phyloP scores from a whole-genome alignment of 2,113 vertebrate species.

The Gnathonemus echidnorhynchus region DNA sequence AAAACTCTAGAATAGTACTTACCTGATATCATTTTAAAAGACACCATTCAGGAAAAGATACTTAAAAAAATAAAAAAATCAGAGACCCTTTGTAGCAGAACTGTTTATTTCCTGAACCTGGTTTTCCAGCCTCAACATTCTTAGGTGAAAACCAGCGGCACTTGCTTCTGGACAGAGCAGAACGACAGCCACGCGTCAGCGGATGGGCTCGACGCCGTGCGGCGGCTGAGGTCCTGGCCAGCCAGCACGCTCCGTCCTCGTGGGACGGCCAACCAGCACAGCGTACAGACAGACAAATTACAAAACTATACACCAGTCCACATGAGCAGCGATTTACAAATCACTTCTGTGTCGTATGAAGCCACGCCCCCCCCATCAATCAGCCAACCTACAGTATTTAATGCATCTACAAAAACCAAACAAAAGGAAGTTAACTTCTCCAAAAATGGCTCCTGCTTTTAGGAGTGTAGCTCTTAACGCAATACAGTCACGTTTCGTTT shows the following conservation, averaged over 20 bases:
- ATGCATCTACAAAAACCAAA: slow-evolving; percentile 13
- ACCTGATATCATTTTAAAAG: neutral
- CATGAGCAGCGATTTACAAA: slow-evolving; percentile 58
- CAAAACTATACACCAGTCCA: slow-evolving; percentile 51
- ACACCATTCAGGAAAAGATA: neutral
- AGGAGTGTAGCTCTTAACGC: neutral
- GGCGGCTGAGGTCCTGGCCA: neutral
- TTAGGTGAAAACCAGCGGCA: neutral
- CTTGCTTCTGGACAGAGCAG: neutral
- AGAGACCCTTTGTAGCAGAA: neutral
- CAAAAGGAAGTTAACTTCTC: slow-evolving; percentile 4
- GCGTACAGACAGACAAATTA: slow-evolving; percentile 47
- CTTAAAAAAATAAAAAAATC: neutral
- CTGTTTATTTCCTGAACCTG: slow-evolving; percentile 4
- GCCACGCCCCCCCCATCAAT: slow-evolving; percentile 17
- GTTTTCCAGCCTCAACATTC: neutral
- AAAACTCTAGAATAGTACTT: neutral
- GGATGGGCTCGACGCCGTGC: neutral
- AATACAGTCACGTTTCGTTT: neutral
- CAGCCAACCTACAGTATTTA: neutral
- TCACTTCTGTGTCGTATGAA: slow-evolving; percentile 36
- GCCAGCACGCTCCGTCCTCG: neutral
- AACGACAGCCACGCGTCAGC: neutral
- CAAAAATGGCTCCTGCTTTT: slow-evolving; percentile 9
- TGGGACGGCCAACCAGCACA: slow-evolving; percentile 28